phyloP scores from a whole-genome alignment of 2,113 vertebrate species.

The Anarhynchus alexandrinus region DNA sequence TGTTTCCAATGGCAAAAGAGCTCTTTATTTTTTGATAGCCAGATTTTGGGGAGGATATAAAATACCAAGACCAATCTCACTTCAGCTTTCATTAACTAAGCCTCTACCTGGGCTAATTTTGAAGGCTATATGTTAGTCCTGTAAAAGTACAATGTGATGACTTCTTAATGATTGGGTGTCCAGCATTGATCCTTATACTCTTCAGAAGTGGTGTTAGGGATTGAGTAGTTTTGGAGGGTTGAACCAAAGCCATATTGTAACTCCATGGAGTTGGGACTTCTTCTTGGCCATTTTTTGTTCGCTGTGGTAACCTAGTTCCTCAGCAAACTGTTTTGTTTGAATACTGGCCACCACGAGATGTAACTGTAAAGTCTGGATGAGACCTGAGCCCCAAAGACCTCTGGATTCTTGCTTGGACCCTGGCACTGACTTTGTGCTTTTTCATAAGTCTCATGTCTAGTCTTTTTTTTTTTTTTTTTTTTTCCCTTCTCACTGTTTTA shows the following conservation, averaged over 20 bases:
- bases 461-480: background rate
- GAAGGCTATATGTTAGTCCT: background rate
- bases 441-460: background rate
- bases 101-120: background rate
- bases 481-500: background rate
- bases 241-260: background rate
- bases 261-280: background rate
- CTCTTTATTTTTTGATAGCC: background rate
- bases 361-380: background rate
- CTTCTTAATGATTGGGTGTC: background rate
- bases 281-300: background rate
- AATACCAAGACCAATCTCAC: background rate
- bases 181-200: background rate
- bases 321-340: background rate
- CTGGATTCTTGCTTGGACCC: background rate
- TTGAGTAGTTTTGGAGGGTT: background rate
- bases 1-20: background rate
- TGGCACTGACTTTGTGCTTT: background rate
- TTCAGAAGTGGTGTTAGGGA: background rate
- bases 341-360: background rate
- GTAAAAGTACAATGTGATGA: background rate
- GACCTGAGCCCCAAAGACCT: background rate
- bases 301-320: background rate
- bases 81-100: background rate
- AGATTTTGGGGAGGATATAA: background rate